Evolutionary conservation across 2,113 vertebrate genomes (phyloP).

Genomic region (Sclerurus mexicanus): DNA sequence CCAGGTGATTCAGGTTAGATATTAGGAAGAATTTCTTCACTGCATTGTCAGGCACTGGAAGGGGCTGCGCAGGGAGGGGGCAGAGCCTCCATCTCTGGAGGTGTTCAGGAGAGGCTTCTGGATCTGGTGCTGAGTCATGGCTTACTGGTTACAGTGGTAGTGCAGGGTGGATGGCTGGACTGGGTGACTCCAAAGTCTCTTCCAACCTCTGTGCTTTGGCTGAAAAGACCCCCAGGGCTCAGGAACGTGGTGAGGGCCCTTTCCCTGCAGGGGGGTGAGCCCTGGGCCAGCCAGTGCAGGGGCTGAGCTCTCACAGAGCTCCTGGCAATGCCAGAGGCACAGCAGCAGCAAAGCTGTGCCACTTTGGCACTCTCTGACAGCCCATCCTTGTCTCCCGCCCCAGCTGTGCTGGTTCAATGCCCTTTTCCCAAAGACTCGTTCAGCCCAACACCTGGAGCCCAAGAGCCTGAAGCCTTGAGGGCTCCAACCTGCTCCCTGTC

Average conservation of each 20-base stretch:
- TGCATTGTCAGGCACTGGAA: neutral
- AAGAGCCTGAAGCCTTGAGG: neutral
- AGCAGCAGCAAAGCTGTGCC: rapidly evolving
- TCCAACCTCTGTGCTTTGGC: neutral
- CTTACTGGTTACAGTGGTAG: neutral
- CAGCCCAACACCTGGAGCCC: rapidly evolving
- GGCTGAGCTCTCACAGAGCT: neutral
- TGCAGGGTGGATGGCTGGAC: neutral
- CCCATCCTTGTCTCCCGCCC: rapidly evolving
- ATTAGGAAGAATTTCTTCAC: neutral
- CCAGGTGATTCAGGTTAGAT: neutral
- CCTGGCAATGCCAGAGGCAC: neutral
- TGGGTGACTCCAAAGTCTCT: neutral
- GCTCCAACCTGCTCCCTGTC: rapidly evolving
- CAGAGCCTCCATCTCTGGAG: neutral
- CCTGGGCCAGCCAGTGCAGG: too few relatives aligned
- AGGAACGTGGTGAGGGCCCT: neutral
- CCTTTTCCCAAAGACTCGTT: rapidly evolving
- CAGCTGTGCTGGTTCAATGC: rapidly evolving
- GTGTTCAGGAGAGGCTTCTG: neutral
- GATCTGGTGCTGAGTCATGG: neutral
- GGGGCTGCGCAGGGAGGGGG: neutral
- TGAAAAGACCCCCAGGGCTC: neutral
- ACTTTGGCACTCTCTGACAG: rapidly evolving
- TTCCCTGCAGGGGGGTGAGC: neutral